phyloP scores from a whole-genome alignment of 2,888 invertebrate genomes.

The Napeogenes sylphis region DNA sequence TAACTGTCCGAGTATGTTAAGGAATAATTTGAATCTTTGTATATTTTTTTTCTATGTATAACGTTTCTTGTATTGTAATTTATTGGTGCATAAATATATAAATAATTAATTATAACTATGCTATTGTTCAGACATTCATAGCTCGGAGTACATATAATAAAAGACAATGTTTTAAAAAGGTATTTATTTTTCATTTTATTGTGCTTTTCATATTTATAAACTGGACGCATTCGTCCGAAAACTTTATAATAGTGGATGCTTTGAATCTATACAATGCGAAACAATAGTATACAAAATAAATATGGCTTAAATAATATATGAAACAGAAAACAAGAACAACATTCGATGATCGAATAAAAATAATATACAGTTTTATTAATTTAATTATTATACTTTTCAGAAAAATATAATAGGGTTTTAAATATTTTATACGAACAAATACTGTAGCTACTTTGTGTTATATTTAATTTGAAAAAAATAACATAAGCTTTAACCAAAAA shows the following conservation, averaged over 20 bases:
- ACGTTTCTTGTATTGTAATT: too few relatives aligned
- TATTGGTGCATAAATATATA: too few relatives aligned
- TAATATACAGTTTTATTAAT: slow-evolving; percentile 1
- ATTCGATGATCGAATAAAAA: slow-evolving; percentile 39
- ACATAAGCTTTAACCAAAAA: too few relatives aligned
- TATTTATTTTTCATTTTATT: slow-evolving; percentile 76
- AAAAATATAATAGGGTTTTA: background rate
- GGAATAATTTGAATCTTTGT: too few relatives aligned
- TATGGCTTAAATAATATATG: slow-evolving; percentile 48
- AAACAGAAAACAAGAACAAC: slow-evolving; percentile 47
- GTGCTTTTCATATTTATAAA: slow-evolving; percentile 73
- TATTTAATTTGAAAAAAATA: background rate
- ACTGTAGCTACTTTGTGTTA: background rate
- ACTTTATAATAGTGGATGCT: slow-evolving; percentile 61
- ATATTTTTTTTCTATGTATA: too few relatives aligned
- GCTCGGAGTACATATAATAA: slow-evolving; percentile 7
- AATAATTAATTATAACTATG: too few relatives aligned
- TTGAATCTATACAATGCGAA: slow-evolving; percentile 56
- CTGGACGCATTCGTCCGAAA: slow-evolving; percentile 52
- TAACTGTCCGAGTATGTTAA: too few relatives aligned
- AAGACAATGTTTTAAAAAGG: slow-evolving; percentile 60
- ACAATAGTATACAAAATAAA: slow-evolving; percentile 62
- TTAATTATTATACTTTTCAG: background rate
- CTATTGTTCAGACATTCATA: too few relatives aligned
- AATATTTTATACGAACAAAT: slow-evolving; percentile 1